Evolutionary conservation across 2,797 vertebrate genomes (phyloP), one percentile per base, ranked within the genome.

Genomic region (Scleropages formosus): DNA sequence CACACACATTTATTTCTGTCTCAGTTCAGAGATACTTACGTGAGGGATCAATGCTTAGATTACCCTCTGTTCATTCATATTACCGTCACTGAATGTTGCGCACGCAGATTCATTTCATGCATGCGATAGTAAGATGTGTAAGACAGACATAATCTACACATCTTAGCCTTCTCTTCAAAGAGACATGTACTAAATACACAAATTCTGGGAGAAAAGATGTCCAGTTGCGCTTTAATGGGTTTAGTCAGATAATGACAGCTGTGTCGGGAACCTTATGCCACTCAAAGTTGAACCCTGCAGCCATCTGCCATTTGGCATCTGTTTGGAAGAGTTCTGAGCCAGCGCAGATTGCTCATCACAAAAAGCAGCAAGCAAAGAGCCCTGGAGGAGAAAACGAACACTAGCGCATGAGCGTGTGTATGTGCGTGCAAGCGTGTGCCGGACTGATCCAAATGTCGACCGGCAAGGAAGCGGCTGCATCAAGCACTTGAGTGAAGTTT

Each of bases 161-260:
- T 31, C n/a, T n/a, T 72, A 39, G 2, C 47, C 3, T 47, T 49
- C 53, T 13, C 16, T 53, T 22, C 15, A 53, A 70, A 70, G 49
- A 27, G 68, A 13, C 22, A 24, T 22, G 53, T 70, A 16, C 70
- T 24, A 18, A 20, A 22, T 24, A 53, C 8, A 31, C 47, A 70
- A 11, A 24, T 47, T 39, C 31, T 49, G 47, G 4, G n/a, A 26
- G 66, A 44, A 24, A 56, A 56, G 13, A 12, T 70, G 68, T 9
- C 49, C 68, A 70, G 49, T 13, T 56, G 24, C 22, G 26, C 47
- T 4, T 3, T 56, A 31, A 70, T 56, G 68, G 13, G 6, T 22
- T 46, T 62, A 72, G 3, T 73, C 20, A 47, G 58, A 62, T 61
- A 61, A 61, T 49, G 56, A 72, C 46, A 68, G 6, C 11, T 44